Evolutionary conservation across 1,140 invertebrate species (phyloP), one percentile per base, ranked within the genome.

Genomic region (Myzus persicae): DNA sequence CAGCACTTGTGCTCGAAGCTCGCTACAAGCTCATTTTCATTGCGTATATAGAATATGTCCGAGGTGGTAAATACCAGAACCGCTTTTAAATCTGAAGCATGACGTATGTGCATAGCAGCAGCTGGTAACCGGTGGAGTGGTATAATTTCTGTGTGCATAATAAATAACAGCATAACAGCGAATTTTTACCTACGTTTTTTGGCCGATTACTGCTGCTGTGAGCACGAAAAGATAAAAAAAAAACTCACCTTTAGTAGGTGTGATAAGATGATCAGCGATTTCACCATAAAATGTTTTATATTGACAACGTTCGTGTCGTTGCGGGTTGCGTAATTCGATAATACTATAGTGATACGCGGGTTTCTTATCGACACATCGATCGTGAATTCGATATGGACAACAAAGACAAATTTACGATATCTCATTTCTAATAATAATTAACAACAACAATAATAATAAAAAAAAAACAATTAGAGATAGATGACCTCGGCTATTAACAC

Each of bases 381-480:
- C 59, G 31, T 76, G 59, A 76, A n/a, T 76, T 76, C 59, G 59
- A 76, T 76, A 76, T 76, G 59, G 59, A 76, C n/a, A 76, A 76
- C 59, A 76, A 76, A 76, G 59, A 76, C 59, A 76, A 76, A 76
- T 76, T 76, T 76, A 18, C n/a, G 59, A 76, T n/a, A 76, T 76
- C 59, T 76, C 59, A n/a, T 67, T 76, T 36, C 59, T 76, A 76
- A 76, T n/a, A 76, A 76, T 76, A 76, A 76, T 76, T 76, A 76
- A 76, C 59, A 36, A 14, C 14, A 67, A 67, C 31, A 76, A 76
- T n/a, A 76, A 76, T n/a, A 67, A 67, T 67, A 67, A 11, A 9
- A 59, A 54, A 26, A 59, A 59, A 67, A 76, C 59, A 76, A 76
- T 76, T 76, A 76, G 31, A 36, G 59, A 76, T 76, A n/a, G 59